Conservation (phyloP, 2,113 vertebrate species). For the Gracilinanus agilis region DNA sequence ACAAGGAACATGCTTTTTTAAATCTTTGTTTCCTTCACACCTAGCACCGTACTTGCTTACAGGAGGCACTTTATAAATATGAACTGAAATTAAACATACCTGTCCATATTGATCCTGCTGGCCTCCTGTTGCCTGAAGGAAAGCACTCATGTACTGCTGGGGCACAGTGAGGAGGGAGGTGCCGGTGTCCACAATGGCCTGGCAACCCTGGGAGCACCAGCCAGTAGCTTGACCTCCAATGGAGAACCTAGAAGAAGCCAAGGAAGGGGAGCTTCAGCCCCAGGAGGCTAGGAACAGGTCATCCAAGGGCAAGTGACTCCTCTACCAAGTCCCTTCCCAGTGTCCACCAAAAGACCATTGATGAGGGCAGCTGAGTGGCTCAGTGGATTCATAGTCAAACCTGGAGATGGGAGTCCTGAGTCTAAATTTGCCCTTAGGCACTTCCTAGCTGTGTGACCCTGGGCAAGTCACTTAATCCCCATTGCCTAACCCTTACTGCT, state of each 20-base stretch:
- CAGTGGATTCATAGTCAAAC: too few species aligned
- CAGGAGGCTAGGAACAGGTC: not conserved
- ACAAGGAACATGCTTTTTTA: not conserved
- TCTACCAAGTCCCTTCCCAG: not conserved
- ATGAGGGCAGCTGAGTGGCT: too few species aligned
- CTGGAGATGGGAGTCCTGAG: too few species aligned
- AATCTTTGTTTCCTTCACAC: conserved; percentile 51
- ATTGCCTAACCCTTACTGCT: too few species aligned
- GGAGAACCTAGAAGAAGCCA: conserved; percentile 75
- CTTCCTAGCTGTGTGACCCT: too few species aligned
- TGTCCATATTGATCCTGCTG: conserved; percentile 67
- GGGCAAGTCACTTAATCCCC: too few species aligned
- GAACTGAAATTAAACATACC: conserved; percentile 75
- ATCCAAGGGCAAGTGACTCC: not conserved
- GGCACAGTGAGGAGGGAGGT: conserved; percentile 86
- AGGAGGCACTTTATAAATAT: not conserved
- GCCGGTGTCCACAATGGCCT: conserved; percentile 89
- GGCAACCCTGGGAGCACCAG: conserved; percentile 86
- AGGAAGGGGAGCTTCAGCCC: not conserved
- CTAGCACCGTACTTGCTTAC: not conserved
- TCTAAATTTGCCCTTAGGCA: too few species aligned
- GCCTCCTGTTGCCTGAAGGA: conserved; percentile 80
- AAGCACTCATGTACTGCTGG: conserved; percentile 65
- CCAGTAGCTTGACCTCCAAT: conserved; percentile 47
- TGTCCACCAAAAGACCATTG: not conserved